phyloP scores from a whole-genome alignment of 2,888 invertebrate species.

The Phyllotreta cruciferae region DNA sequence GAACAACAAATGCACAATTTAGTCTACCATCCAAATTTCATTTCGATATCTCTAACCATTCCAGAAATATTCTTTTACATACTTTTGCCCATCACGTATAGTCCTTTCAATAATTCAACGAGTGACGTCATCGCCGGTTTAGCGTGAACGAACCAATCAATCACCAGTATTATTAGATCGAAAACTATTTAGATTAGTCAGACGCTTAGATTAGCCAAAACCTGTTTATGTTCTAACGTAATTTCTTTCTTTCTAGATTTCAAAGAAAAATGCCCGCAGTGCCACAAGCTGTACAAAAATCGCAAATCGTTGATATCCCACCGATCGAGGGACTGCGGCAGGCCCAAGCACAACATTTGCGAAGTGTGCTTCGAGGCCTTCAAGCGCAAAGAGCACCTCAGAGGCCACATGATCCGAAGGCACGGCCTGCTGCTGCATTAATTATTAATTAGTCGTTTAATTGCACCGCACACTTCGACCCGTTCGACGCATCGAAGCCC shows the following conservation, averaged over 20 bases:
- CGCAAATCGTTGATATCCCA: conserved; percentile 23
- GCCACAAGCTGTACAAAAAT: conserved; percentile 36
- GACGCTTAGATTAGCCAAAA: too few species aligned
- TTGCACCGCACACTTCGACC: background rate
- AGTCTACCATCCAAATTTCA: too few species aligned
- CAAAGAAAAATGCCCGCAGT: conserved; percentile 27
- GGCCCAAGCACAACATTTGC: conserved; percentile 40
- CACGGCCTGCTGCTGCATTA: conserved; percentile 17
- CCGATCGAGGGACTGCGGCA: conserved; percentile 29
- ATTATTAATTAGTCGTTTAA: background rate
- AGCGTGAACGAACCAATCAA: too few species aligned
- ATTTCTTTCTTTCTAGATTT: background rate
- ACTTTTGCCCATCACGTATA: too few species aligned
- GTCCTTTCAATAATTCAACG: too few species aligned
- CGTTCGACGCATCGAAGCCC: background rate
- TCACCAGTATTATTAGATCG: too few species aligned
- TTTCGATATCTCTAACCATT: too few species aligned
- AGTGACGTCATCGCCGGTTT: too few species aligned
- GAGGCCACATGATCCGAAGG: conserved; percentile 56
- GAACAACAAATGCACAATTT: too few species aligned
- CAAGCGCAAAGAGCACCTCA: conserved; percentile 49
- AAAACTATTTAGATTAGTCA: too few species aligned
- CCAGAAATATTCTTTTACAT: too few species aligned
- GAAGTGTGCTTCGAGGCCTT: conserved; percentile 33
- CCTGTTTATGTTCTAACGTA: too few species aligned